Evolutionary conservation across 2,888 invertebrate genomes (phyloP).

Genomic region (Acrocera orbiculus): DNA sequence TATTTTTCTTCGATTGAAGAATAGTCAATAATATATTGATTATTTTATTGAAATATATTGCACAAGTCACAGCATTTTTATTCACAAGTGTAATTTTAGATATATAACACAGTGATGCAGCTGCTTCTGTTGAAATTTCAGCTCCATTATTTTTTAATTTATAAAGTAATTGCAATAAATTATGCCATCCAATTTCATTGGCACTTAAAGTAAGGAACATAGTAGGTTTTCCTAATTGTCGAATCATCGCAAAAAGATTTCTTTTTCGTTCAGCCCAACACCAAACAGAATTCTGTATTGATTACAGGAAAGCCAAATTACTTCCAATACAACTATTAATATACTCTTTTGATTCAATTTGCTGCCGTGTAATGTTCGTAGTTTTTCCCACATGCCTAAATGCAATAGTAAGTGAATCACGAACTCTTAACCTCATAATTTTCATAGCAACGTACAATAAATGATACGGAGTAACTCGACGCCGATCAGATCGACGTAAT

Average conservation of each 20-base stretch:
- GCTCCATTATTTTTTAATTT: slow-evolving; percentile 14
- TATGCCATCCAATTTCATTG: slow-evolving; percentile 25
- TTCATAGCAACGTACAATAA: slow-evolving; percentile 14
- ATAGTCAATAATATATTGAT: no score
- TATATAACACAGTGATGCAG: slow-evolving; percentile 8
- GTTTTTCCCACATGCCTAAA: slow-evolving; percentile 12
- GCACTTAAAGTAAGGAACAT: slow-evolving; percentile 28
- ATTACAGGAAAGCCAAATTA: no score
- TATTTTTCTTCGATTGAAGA: no score
- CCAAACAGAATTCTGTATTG: no score
- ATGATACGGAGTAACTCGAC: slow-evolving; percentile 18
- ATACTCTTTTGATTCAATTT: slow-evolving; percentile 11
- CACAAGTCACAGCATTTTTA: slow-evolving; percentile 13
- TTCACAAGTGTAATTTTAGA: slow-evolving; percentile 14
- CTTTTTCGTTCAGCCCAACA: slow-evolving; percentile 23
- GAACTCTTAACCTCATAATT: slow-evolving; percentile 14
- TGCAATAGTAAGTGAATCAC: slow-evolving; percentile 10
- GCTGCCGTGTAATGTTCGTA: slow-evolving; percentile 12
- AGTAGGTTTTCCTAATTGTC: slow-evolving; percentile 25
- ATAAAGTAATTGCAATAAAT: slow-evolving; percentile 20
- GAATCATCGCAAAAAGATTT: slow-evolving; percentile 27
- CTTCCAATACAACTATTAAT: slow-evolving; percentile 10
- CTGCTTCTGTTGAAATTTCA: slow-evolving; percentile 6
- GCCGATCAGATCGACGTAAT: slow-evolving; percentile 15
- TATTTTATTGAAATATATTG: slow-evolving; percentile 13